Conservation (phyloP, 2,797 vertebrate genomes). For the Myoxocephalus aenaeus region DNA sequence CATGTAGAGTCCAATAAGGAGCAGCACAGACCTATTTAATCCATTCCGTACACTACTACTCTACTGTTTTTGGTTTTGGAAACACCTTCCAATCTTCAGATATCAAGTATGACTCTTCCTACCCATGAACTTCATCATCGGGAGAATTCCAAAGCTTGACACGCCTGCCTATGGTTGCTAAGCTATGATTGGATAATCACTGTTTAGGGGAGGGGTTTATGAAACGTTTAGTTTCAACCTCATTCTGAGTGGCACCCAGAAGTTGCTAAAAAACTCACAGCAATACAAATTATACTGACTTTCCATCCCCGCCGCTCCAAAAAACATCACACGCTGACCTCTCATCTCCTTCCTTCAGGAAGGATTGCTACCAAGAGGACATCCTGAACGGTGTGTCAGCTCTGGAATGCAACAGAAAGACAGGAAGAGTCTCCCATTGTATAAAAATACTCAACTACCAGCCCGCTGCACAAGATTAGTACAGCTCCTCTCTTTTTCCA, state of each 20-base stretch:
- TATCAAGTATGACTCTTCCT: not conserved
- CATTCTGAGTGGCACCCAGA: not conserved
- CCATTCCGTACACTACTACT: not conserved
- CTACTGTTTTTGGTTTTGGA: not conserved
- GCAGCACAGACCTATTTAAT: not conserved
- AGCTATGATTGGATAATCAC: not conserved
- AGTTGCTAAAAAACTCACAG: conserved; percentile 14
- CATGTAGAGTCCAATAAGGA: too few relatives aligned
- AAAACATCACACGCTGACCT: conserved; percentile 42
- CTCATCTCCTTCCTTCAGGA: conserved; percentile 52
- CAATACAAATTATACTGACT: conserved; percentile 5
- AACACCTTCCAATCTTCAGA: not conserved
- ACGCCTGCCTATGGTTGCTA: not conserved
- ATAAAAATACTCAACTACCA: not conserved
- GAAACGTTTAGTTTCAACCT: not conserved
- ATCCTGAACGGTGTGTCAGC: conserved; percentile 41
- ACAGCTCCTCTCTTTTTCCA: not conserved
- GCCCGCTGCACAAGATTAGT: not conserved
- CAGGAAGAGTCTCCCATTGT: conserved; percentile 12
- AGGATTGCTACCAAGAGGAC: conserved; percentile 53
- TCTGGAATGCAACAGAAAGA: conserved; percentile 21
- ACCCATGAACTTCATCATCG: not conserved
- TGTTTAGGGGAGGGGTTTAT: not conserved
- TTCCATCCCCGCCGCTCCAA: conserved; percentile 20
- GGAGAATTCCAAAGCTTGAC: not conserved